Evolutionary conservation across 1,140 invertebrate genomes (phyloP), one percentile per base, ranked within the genome.

Genomic region (Oryzaephilus surinamensis): DNA sequence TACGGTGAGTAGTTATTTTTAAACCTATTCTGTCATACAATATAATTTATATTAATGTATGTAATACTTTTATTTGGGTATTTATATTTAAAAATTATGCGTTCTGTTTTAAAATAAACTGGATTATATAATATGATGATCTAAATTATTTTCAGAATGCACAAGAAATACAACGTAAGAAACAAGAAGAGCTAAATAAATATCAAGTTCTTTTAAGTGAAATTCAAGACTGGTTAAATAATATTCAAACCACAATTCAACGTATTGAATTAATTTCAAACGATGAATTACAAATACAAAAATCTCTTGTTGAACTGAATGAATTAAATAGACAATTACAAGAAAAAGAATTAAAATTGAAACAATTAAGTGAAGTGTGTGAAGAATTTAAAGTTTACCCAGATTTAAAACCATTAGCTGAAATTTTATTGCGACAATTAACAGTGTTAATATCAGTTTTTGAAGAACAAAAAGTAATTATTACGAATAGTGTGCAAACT

Each of bases 191-290:
- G 54, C 58, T 79, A 6, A 50, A 65, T 13, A 46, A 66, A 23
- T 81, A 82, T 46, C 72, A 73, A 56, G 52, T 61, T 31, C 65
- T 78, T 49, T 63, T 81, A 21, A 67, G 65, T 20, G 73, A 79
- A 51, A 68, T 79, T 0, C 76, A 80, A 47, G 51, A 59, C 23
- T 81, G 78, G 78, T 57, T 81, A 11, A 54, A 61, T 34, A 54
- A 60, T 42, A 54, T 63, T 5, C 48, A 43, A 14, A 21, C 54
- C 21, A 53, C 48, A 13, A 39, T 60, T 17, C 47, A 55, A 26
- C 40, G 30, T 27, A 39, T 53, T 29, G 32, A 52, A 24, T 38
- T 30, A 19, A 30, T 45, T 14, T 35, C 44, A 1, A 45, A 47
- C 4, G 50, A 54, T 16, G 66, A 70, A 55, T 50, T 59, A 38